Percentiles rank a stretch among this genome's conserved stretches.
Evolutionary conservation across 2,888 invertebrate genomes (phyloP).

Genomic region (Thecophora atra): DNA sequence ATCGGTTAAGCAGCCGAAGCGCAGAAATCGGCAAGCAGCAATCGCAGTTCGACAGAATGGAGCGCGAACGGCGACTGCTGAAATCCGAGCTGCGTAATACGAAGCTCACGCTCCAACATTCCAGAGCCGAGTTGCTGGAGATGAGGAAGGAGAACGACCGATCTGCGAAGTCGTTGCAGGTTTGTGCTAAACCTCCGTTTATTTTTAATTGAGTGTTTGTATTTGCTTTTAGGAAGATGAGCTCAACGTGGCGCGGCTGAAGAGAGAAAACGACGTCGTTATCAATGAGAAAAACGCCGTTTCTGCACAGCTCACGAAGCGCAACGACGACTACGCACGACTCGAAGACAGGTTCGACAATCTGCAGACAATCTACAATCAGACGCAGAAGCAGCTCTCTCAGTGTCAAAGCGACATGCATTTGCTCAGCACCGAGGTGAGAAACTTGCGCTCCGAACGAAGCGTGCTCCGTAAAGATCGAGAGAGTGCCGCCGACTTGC

Average conservation of each 20-base stretch:
- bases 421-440: slow-evolving; percentile 85
- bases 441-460: slow-evolving; percentile 79
- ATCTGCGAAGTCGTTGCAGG: slow-evolving; percentile 74
- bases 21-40: slow-evolving; percentile 77
- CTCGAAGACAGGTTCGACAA: slow-evolving; percentile 84
- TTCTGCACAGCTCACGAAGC: slow-evolving; percentile 81
- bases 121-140: slow-evolving; percentile 62
- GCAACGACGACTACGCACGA: slow-evolving; percentile 83
- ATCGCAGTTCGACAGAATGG: slow-evolving; percentile 71
- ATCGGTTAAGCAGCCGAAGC: slow-evolving; percentile 81
- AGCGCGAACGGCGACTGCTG: slow-evolving; percentile 76
- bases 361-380: slow-evolving; percentile 79
- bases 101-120: slow-evolving; percentile 61
- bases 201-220: not conserved
- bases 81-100: slow-evolving; percentile 67
- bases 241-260: slow-evolving; percentile 72
- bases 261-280: slow-evolving; percentile 78
- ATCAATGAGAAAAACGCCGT: slow-evolving; percentile 83
- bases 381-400: slow-evolving; percentile 77
- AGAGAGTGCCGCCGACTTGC: slow-evolving; percentile 82
- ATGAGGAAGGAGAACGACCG: slow-evolving; percentile 65
- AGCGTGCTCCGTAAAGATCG: slow-evolving; percentile 76
- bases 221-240: slow-evolving; percentile 71
- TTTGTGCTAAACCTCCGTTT: not conserved
- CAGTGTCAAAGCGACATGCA: slow-evolving; percentile 85